Base-by-base conservation (phyloP, 2,113 vertebrate species). In the Myrmophylax atrothorax region DNA sequence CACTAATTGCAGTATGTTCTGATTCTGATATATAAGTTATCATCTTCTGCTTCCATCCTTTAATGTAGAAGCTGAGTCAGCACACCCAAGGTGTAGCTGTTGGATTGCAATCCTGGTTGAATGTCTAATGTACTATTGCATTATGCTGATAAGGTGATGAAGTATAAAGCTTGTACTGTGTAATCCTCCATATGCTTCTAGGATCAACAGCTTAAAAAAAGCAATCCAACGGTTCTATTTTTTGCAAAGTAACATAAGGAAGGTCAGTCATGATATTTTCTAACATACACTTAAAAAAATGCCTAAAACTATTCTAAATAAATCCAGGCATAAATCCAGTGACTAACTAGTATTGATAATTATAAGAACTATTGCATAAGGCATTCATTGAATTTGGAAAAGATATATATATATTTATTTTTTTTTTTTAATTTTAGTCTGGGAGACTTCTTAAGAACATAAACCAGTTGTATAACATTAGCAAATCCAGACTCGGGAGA, bases 131-230 rank as follows among this genome's bases (percentile, higher is more conserved):
- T 3, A 42, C 53, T 93, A 55, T 77, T 97, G 96, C 91, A 76
- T 70, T 96, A 49, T 82, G 92, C 89, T 96, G 91, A 95, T 85
- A 79, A 96, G 47, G 86, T 94, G 88, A 96, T 95, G 73, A 91
- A 97, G 49, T 68, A 69, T 74, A 97, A 91, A 97, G 40, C 28
- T 93, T 87, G 38, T 63, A 82, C 69, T 18, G 52, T 91, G 35
- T 73, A 86, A 96, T 96, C 95, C 87, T 80, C 85, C 85, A 94
- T 93, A 73, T 94, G 67, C 84, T 97, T 96, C 92, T 90, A 94
- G 50, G 47, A 96, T 91, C 93, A 97, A 76, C 18, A 64, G 50
- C 68, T 96, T 90, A 92, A 96, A 73, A 92, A 55, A 88, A 60
- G 33, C 66, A 63, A 81, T 79, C 46, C 74, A 96, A 93, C 19